Conservation (phyloP, 2,888 invertebrate species). For the Trissolcus brochymenae region DNA sequence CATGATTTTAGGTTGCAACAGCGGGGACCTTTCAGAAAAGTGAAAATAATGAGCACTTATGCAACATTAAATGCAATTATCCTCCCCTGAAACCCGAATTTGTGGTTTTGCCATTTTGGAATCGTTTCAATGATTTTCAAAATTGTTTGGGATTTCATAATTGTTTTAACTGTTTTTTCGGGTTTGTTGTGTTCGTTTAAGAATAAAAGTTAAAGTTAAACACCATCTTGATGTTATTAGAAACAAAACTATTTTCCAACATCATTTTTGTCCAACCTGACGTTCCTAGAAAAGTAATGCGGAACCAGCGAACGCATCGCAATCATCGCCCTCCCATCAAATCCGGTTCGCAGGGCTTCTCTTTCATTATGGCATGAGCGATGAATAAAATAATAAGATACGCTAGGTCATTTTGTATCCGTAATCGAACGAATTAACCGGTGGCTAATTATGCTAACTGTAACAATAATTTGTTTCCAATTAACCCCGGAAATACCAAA, state of each 20-base stretch:
- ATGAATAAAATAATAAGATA: constrained; percentile 9
- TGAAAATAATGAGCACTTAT: constrained; percentile 25
- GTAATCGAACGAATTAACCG: constrained; percentile 14
- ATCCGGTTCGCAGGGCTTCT: constrained; percentile 1
- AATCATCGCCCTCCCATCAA: constrained; percentile 1
- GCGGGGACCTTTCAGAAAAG: constrained; percentile 9
- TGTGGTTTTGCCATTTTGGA: constrained; percentile 1
- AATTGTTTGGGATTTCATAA: neutral
- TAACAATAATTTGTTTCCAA: constrained; percentile 36
- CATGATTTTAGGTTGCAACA: constrained; percentile 17
- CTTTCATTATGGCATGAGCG: constrained; percentile 1
- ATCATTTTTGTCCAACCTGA: neutral
- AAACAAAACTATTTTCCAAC: neutral
- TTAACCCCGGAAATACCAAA: constrained; percentile 14
- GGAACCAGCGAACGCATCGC: neutral
- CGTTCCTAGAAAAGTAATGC: neutral
- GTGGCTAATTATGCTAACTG: constrained; percentile 28
- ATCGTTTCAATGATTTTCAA: neutral
- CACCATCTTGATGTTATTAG: neutral
- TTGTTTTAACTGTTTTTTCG: neutral
- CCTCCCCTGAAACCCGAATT: too few relatives aligned
- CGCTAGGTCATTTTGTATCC: neutral
- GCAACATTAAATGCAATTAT: constrained; percentile 18
- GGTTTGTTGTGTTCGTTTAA: neutral
- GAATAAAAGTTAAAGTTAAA: neutral